Evolutionary conservation across 2,888 invertebrate species (phyloP), one percentile per base, ranked within the genome.

Genomic region (Macropis europaea): DNA sequence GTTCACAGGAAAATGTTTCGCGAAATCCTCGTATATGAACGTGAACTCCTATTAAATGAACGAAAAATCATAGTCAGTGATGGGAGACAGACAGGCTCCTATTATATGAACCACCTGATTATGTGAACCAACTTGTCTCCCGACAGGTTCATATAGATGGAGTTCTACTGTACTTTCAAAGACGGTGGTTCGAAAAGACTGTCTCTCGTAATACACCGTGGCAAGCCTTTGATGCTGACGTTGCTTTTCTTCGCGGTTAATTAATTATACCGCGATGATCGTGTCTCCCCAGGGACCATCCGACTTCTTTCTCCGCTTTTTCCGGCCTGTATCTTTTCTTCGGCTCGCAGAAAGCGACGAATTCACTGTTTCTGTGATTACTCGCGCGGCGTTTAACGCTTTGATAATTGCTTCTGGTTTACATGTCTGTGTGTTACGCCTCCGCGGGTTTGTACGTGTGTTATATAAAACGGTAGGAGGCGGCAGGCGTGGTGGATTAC

Each of bases 311-410:
- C 47, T 1, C 1, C 7, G 0, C 0, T 2, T 47, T 50, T 48
- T 32, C 28, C 24, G n/a, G n/a, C 22, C 34, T 17, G 7, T 5
- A 9, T 32, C 24, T 2, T 3, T 36, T 38, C 3, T 30, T 15
- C 17, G 1, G 3, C 7, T 1, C 36, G 28, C 17, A n/a, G 56
- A 45, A 30, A 7, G 34, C 32, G 30, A 15, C 32, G 38, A 48
- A 22, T 32, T 40, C 22, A 36, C 30, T 47, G 34, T 53, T 13
- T 17, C 32, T 17, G 17, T n/a, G 40, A 63, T 62, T 56, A 38
- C 43, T 68, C 67, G 72, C 54, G 17, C 54, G 17, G 73, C 59
- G n/a, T 68, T 73, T 53, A 38, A 52, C 30, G 57, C 64, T 42
- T 48, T 34, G 24, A 15, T 61, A 68, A 75, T 73, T 56, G 42